These are phyloP conservation scores for Myripristis murdjan DNA, from an alignment of 2,797 vertebrate species.

Conservation along the genomic window DNA sequence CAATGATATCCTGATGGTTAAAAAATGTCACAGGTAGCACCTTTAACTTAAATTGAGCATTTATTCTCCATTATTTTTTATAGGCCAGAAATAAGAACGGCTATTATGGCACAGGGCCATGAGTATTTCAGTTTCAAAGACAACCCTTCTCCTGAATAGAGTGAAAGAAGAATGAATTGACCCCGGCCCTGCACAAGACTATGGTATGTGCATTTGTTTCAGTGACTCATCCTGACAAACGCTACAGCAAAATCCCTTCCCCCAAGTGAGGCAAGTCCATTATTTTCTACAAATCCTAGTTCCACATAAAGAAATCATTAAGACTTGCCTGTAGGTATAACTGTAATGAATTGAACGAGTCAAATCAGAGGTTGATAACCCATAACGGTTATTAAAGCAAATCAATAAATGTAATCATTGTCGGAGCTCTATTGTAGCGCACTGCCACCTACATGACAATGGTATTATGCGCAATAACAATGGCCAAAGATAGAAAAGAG, in stretches of 20 bases:
- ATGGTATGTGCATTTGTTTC: conserved; percentile 5
- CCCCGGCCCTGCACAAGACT: conserved; percentile 15
- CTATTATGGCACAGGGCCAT: neutral
- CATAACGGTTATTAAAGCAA: conserved; percentile 38
- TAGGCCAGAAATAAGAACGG: too few relatives aligned
- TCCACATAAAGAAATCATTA: conserved; percentile 20
- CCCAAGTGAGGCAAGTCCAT: conserved; percentile 3
- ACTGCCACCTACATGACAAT: conserved; percentile 22
- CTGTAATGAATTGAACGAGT: conserved; percentile 20
- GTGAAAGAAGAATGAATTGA: neutral
- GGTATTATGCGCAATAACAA: conserved; percentile 39
- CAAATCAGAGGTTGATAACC: conserved; percentile 10
- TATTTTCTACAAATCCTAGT: conserved; percentile 7
- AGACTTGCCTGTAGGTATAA: conserved; percentile 3
- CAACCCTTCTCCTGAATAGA: neutral
- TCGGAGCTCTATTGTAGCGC: conserved; percentile 16
- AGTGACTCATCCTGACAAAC: conserved; percentile 31
- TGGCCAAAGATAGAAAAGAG: conserved; percentile 40
- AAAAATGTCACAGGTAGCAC: too few relatives aligned
- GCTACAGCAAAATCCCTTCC: conserved; percentile 19
- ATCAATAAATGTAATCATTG: conserved; percentile 55
- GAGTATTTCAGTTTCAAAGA: neutral
- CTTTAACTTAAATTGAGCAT: too few relatives aligned
- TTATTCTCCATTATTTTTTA: too few relatives aligned
- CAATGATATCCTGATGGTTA: too few relatives aligned